Evolutionary conservation across 1,140 invertebrate genomes (phyloP), one percentile per base, ranked within the genome.

Genomic region (Pogonomyrmex barbatus): DNA sequence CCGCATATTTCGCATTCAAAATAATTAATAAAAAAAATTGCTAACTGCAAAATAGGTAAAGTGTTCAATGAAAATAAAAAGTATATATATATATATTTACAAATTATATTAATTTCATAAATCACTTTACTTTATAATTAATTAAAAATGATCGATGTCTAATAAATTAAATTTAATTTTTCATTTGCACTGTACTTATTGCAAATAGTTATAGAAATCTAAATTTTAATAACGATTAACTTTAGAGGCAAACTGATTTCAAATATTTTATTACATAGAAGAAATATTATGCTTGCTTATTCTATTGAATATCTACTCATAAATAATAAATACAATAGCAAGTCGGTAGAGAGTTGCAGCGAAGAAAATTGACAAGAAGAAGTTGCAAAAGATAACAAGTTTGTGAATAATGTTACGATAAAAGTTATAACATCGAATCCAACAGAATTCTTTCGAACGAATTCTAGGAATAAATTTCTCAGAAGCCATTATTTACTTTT

Each of bases 401-500:
- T 47, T 14, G 67, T 12, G 56, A 78, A 67, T 65, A 76, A 79
- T 65, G 42, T 83, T 75, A 47, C 79, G n/a, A 83, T 83, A 67
- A 83, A 75, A 75, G 39, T 75, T 83, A n/a, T 17, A 47, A 73
- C 79, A 75, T 50, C 56, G 54, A 62, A 54, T 70, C 78, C 52
- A 60, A 83, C 33, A 58, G 70, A 75, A 75, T 83, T 75, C 56
- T 83, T 73, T 60, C 17, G 54, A 62, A 75, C 68, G 33, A 83
- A 83, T 83, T 50, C 79, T 36, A 47, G 30, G 70, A 83, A 83
- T 83, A 62, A 75, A 83, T 75, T 73, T 83, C 54, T 75, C 14
- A 75, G 54, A 33, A 56, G 42, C 79, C 24, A 42, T 83, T 83
- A 75, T 83, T 82, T 79, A 73, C 42, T 50, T 75, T n/a, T 50